Percentiles rank a stretch among this genome's conserved stretches.
Evolutionary conservation across 1,140 invertebrate genomes (phyloP).

Genomic region (Campoletis sonorensis): DNA sequence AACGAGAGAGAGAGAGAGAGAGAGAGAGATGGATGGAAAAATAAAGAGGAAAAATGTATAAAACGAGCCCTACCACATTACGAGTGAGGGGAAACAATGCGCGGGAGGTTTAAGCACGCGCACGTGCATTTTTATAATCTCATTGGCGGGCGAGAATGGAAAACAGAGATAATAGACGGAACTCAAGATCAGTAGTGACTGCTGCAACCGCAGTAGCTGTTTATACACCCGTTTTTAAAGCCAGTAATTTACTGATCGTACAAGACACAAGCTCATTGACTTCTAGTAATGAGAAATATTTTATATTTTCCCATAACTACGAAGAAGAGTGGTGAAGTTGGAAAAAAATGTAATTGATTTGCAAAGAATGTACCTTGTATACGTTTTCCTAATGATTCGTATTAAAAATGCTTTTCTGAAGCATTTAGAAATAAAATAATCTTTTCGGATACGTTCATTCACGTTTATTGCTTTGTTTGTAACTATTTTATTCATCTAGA

Average conservation of each 20-base stretch:
- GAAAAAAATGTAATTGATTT: no score
- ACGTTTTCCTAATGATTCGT: no score
- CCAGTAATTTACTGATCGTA: not conserved
- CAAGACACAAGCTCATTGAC: not conserved
- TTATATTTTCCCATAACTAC: not conserved
- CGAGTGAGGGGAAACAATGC: conserved; percentile 23
- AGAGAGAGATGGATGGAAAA: no score
- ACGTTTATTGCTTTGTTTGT: no score
- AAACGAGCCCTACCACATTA: conserved; percentile 11
- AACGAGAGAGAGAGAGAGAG: conserved; percentile 20
- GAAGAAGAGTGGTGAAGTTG: no score
- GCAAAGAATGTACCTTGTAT: no score
- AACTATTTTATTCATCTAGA: no score
- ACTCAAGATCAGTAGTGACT: conserved; percentile 27
- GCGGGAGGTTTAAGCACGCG: not conserved
- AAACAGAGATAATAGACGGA: conserved; percentile 32
- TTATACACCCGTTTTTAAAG: not conserved
- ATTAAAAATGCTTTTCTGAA: no score
- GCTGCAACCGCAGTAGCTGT: conserved; percentile 17
- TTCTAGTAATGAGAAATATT: not conserved
- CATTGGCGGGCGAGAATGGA: conserved; percentile 2
- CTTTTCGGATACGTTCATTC: no score
- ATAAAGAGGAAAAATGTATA: not conserved
- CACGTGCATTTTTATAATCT: not conserved
- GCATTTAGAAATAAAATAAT: no score